A percentile compares a stretch with the other conserved stretches of the same genome.
phyloP scores from a whole-genome alignment of 1,140 invertebrate genomes.

The Penaeus japonicus region DNA sequence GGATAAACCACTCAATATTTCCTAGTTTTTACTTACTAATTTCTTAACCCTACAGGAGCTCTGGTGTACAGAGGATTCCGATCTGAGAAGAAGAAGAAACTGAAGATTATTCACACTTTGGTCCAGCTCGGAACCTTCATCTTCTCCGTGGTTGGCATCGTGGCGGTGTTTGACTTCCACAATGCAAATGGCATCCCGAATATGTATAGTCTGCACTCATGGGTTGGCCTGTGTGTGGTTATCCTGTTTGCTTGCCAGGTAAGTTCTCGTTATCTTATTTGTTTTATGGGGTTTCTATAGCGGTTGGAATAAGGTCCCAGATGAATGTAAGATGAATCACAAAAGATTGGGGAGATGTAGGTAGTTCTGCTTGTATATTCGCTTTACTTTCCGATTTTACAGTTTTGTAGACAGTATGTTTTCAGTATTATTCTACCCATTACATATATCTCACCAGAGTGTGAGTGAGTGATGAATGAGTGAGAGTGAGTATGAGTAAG shows the following conservation, averaged over 20 bases:
- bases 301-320: background rate
- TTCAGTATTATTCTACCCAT: too few species aligned
- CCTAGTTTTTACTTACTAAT: background rate
- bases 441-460: too few species aligned
- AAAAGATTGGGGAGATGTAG: background rate
- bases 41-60: constrained; percentile 70
- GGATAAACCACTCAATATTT: too few species aligned
- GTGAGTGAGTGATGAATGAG: too few species aligned
- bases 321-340: background rate
- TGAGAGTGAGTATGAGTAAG: too few species aligned
- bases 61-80: constrained; percentile 83
- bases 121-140: constrained; percentile 76
- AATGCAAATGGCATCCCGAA: too few species aligned
- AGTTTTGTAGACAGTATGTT: too few species aligned
- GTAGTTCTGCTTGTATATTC: background rate
- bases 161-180: constrained; percentile 87
- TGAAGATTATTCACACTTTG: constrained; percentile 80
- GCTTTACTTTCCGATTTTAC: too few species aligned
- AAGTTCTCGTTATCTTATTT: constrained; percentile 53
- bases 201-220: constrained; percentile 85
- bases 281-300: background rate
- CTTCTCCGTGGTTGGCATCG: constrained; percentile 73
- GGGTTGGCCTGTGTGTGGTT: constrained; percentile 81
- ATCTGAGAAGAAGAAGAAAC: constrained; percentile 74
- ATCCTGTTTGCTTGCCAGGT: constrained; percentile 81